Evolutionary conservation across 2,113 vertebrate genomes (phyloP).

Genomic region (Sarotherodon lohbergeri): DNA sequence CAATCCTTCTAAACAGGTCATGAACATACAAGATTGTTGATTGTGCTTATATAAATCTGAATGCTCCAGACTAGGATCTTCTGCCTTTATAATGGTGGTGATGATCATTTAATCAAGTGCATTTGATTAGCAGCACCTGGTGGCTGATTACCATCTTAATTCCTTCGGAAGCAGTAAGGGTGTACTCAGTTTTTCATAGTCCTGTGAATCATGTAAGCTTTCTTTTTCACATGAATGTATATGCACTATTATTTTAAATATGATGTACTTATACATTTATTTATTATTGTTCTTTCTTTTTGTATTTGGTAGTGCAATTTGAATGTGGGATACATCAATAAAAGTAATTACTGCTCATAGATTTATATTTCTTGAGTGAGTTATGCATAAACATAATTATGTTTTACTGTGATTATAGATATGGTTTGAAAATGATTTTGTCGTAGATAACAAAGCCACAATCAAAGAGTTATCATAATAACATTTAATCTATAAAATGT

Average conservation of each 20-base stretch:
- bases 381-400: not conserved
- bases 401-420: not conserved
- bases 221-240: not conserved
- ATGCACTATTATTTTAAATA: not conserved
- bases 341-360: not conserved
- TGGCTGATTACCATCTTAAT: not conserved
- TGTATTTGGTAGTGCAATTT: not conserved
- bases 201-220: not conserved
- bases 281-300: not conserved
- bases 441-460: not conserved
- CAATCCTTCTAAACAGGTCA: not conserved
- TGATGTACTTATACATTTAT: not conserved
- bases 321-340: not conserved
- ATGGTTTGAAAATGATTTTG: not conserved
- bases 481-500: not conserved
- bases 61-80: not conserved
- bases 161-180: not conserved
- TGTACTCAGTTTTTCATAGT: not conserved
- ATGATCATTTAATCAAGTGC: not conserved
- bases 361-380: not conserved
- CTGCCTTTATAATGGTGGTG: not conserved
- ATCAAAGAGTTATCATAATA: not conserved
- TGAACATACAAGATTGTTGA: rapidly evolving
- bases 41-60: not conserved
- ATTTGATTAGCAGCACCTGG: not conserved